phyloP scores from a whole-genome alignment of 1,140 invertebrate species.

The Eueides isabella region DNA sequence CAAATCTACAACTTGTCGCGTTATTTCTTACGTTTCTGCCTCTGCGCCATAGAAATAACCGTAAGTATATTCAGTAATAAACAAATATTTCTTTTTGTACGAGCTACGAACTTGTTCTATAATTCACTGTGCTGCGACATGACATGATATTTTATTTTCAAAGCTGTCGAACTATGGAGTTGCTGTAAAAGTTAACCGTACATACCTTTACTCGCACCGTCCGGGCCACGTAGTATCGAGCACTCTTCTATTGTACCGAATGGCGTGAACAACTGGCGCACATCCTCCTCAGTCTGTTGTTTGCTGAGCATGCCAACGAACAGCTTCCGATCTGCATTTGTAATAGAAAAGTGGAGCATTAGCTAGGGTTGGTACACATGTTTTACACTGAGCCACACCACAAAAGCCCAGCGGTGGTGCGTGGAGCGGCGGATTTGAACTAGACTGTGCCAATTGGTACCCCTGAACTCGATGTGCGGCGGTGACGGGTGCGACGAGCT shows the following conservation, averaged over 20 bases:
- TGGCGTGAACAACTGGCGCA: constrained; percentile 96
- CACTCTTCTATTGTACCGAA: constrained; percentile 99
- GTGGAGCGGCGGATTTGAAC: constrained; percentile 68
- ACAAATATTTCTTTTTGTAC: neutral
- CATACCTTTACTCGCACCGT: constrained; percentile 97
- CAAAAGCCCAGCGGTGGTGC: constrained; percentile 74
- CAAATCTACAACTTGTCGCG: too few relatives aligned
- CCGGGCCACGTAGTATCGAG: constrained; percentile 97
- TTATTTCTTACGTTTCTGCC: too few relatives aligned
- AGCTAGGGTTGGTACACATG: constrained; percentile 18
- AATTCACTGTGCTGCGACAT: neutral
- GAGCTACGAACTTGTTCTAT: neutral
- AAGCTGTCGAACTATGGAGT: neutral
- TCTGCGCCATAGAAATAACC: too few relatives aligned
- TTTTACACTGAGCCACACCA: constrained; percentile 62
- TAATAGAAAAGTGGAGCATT: constrained; percentile 43
- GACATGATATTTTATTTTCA: constrained; percentile 6
- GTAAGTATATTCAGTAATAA: constrained; percentile 8
- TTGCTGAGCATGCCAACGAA: constrained; percentile 99
- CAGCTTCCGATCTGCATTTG: constrained; percentile 95
- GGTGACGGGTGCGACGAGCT: constrained; percentile 46
- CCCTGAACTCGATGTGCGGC: constrained; percentile 45
- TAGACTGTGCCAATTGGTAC: constrained; percentile 57
- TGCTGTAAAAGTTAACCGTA: neutral
- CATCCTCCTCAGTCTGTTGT: constrained; percentile 99